A percentile compares a stretch with the other conserved stretches of the same genome.
Conservation (phyloP, 2,113 vertebrate species). For the Chionodraco myersi region DNA sequence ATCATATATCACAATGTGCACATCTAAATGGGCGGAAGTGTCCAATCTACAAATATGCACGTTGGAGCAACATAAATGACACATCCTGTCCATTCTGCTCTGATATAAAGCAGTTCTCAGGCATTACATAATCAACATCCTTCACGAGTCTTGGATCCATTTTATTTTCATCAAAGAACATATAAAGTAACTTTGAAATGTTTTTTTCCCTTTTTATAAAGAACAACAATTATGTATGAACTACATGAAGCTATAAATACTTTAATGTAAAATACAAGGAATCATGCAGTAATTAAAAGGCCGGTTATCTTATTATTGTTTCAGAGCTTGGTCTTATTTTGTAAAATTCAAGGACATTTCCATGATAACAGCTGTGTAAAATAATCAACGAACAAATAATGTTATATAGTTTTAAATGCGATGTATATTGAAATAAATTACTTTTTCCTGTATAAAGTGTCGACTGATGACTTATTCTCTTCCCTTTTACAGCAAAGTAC, state of each 20-base stretch:
- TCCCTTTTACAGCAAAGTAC: background rate
- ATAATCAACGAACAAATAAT: slow-evolving; percentile 87
- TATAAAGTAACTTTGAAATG: slow-evolving; percentile 66
- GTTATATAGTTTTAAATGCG: slow-evolving; percentile 87
- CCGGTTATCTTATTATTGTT: slow-evolving; percentile 84
- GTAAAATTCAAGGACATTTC: slow-evolving; percentile 89
- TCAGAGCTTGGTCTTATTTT: slow-evolving; percentile 95
- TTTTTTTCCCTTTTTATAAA: slow-evolving; percentile 89
- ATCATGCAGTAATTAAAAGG: slow-evolving; percentile 85
- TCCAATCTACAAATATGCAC: slow-evolving; percentile 20
- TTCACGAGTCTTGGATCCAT: slow-evolving; percentile 68
- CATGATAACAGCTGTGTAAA: slow-evolving; percentile 87
- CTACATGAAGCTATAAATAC: slow-evolving; percentile 72
- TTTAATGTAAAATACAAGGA: slow-evolving; percentile 79
- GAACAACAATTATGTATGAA: slow-evolving; percentile 82
- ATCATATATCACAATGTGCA: slow-evolving; percentile 18
- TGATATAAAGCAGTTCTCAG: slow-evolving; percentile 86
- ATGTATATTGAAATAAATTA: slow-evolving; percentile 87
- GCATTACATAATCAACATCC: slow-evolving; percentile 87
- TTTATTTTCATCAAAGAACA: slow-evolving; percentile 83
- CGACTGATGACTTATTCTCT: slow-evolving; percentile 3
- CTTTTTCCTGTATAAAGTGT: slow-evolving; percentile 78
- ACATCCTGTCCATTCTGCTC: slow-evolving; percentile 59
- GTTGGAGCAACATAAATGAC: slow-evolving; percentile 32
- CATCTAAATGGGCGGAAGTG: slow-evolving; percentile 32